These are phyloP conservation scores for Mustela lutreola DNA, from an alignment of 2,113 vertebrate species.

Conservation along the genomic window DNA sequence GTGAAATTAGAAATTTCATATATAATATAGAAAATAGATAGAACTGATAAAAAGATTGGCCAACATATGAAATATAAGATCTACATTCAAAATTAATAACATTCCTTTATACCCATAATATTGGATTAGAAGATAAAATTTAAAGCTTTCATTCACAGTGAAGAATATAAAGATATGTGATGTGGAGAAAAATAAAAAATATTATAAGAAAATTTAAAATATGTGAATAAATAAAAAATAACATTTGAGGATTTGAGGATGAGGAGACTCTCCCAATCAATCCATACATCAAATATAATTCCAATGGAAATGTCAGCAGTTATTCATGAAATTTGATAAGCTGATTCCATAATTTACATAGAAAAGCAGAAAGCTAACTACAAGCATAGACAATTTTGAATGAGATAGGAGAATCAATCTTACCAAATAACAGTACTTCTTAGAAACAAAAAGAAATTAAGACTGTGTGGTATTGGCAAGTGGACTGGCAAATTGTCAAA, in stretches of 20 bases:
- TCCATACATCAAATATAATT: background rate
- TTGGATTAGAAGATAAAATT: conserved; percentile 33
- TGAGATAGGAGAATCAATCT: background rate
- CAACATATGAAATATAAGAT: conserved; percentile 55
- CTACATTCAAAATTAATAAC: conserved; percentile 11
- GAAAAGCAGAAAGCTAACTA: conserved; percentile 37
- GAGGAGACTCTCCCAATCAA: background rate
- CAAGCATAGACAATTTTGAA: background rate
- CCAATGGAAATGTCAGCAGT: background rate
- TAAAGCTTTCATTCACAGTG: background rate
- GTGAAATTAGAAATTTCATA: background rate
- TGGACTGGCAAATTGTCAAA: background rate
- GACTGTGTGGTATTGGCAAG: background rate
- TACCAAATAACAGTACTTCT: background rate
- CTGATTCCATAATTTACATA: background rate
- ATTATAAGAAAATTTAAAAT: background rate
- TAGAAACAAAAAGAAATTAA: background rate
- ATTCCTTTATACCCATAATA: background rate
- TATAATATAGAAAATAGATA: background rate
- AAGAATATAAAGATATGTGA: background rate
- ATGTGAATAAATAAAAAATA: background rate
- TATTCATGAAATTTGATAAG: conserved; percentile 44
- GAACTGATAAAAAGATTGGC: background rate
- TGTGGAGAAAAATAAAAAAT: background rate
- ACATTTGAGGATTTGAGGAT: background rate